Base-by-base conservation (phyloP, 2,113 vertebrate species). In the Triplophysa tibetana region DNA sequence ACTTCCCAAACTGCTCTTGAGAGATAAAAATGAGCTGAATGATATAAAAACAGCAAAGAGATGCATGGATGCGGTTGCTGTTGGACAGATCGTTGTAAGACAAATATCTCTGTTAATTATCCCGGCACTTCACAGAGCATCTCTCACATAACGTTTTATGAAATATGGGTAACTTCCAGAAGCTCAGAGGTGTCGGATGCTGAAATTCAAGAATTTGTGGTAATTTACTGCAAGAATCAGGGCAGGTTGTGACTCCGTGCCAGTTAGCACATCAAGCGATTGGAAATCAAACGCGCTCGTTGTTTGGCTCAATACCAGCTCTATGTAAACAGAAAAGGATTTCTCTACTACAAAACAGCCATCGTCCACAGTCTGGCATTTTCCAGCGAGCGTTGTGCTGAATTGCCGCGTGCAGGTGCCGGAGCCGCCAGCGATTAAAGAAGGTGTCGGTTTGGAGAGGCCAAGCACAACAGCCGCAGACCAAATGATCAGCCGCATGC, bases 391-490 rank as follows among this genome's bases (percentile, higher is more conserved):
- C 23, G 77, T n/a, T 68, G 45, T 86, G 85, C 85, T 85, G 63
- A 69, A 82, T 72, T 67, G 86, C 45, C 14, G 29, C 52, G 80
- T 83, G 66, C 75, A 83, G 85, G 85, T 83, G 83, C 75, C 75
- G 64, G 84, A 83, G 85, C 88, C 84, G 82, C 67, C 65, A 73
- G 48, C 80, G 69, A 85, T 87, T 84, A 86, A 77, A 78, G 75
- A 24, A 26, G 67, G 82, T 69, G 82, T 75, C 78, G 82, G 48
- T 74, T 75, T 50, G 19, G 60, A 79, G 60, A 67, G 6, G 54
- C 82, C 87, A 89, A 87, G 90, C 86, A 89, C 84, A 91, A 89
- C 88, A 86, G 60, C 58, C 62, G 70, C 84, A 86, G 88, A 87
- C 82, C 81, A 87, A 81, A 61, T 21, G 50, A 81, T 75, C 82